Evolutionary conservation across 1,140 invertebrate genomes (phyloP).

Genomic region (Drosophila kepulauana): DNA sequence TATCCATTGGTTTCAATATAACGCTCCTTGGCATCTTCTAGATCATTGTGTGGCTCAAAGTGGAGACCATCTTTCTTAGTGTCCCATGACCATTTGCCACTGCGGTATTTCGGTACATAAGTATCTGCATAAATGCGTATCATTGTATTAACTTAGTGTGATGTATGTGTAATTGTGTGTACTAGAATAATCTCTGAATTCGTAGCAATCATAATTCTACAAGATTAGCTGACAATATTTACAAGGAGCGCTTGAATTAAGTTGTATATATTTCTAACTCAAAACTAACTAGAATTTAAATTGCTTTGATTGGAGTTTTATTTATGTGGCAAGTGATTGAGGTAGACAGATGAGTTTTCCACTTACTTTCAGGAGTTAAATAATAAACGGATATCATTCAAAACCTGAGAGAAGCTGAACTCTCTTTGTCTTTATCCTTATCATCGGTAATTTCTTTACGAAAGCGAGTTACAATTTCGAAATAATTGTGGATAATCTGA

Average conservation of each 20-base stretch:
- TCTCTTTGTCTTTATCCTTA: not conserved
- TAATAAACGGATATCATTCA: too few relatives aligned
- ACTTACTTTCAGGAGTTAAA: too few relatives aligned
- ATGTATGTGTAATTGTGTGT: not conserved
- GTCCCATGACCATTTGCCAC: conserved; percentile 72
- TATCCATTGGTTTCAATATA: conserved; percentile 61
- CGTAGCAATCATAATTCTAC: too few relatives aligned
- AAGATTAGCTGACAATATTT: too few relatives aligned
- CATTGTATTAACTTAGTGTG: conserved; percentile 28
- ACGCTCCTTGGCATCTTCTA: conserved; percentile 45
- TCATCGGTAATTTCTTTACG: conserved; percentile 3
- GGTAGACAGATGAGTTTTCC: too few relatives aligned
- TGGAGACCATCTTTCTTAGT: conserved; percentile 49
- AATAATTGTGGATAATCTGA: not conserved
- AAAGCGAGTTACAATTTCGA: not conserved
- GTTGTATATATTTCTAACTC: too few relatives aligned
- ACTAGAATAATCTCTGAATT: not conserved
- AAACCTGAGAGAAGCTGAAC: too few relatives aligned
- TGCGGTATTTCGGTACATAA: conserved; percentile 60
- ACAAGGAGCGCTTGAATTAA: too few relatives aligned
- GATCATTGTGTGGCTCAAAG: conserved; percentile 61
- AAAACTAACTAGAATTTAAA: too few relatives aligned
- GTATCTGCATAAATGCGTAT: conserved; percentile 56
- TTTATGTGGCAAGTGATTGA: too few relatives aligned
- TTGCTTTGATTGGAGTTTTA: too few relatives aligned